These are phyloP conservation scores for Drosophila aff. DNA, from an alignment of 1,140 invertebrate species.

Conservation along the genomic window DNA sequence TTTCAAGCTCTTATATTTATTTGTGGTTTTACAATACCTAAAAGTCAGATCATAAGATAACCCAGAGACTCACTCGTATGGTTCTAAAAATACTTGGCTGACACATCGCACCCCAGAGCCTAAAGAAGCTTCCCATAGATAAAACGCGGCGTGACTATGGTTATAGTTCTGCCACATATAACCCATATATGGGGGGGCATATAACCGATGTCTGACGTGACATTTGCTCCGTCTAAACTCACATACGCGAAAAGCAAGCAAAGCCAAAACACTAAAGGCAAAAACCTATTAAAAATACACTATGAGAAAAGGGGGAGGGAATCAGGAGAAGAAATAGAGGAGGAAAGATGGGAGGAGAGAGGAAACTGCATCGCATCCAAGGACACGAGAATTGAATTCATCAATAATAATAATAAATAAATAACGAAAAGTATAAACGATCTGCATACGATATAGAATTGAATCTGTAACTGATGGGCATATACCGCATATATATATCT, in stretches of 20 bases:
- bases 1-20: background rate
- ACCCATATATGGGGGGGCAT: conserved; percentile 15
- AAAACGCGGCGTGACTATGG: conserved; percentile 13
- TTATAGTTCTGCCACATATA: background rate
- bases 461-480: conserved; percentile 69
- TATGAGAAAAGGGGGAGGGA: conserved; percentile 17
- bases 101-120: background rate
- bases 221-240: conserved; percentile 35
- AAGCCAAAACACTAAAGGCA: conserved; percentile 3
- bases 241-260: conserved; percentile 24
- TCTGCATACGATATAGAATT: conserved; percentile 68
- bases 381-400: conserved; percentile 58
- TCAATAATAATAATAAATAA: conserved; percentile 43
- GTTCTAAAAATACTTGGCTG: conserved; percentile 12
- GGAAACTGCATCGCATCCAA: conserved; percentile 61
- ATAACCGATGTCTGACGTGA: conserved; percentile 49
- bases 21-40: background rate
- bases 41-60: background rate
- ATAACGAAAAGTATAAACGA: conserved; percentile 29
- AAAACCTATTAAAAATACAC: conserved; percentile 24
- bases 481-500: conserved; percentile 54
- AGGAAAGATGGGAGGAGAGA: background rate
- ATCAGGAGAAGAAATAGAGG: background rate
- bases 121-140: conserved; percentile 1
- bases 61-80: background rate